A percentile compares a stretch with the other conserved stretches of the same genome.
phyloP scores from a whole-genome alignment of 2,888 invertebrate species.

The Pandemis corylana region DNA sequence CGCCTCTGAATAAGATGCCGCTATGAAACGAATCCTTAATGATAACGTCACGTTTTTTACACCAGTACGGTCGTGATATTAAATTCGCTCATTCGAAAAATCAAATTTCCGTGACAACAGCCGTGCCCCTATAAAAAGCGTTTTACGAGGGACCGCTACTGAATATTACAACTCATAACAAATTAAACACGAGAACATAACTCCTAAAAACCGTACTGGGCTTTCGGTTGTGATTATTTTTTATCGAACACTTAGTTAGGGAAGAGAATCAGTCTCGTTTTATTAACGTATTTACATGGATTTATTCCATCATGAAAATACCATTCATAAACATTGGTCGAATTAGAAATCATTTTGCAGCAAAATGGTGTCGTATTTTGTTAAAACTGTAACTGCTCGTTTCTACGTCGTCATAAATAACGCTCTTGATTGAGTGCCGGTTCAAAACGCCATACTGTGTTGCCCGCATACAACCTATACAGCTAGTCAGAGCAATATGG shows the following conservation, averaged over 20 bases:
- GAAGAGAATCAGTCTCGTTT: neutral
- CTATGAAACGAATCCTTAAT: conserved; percentile 29
- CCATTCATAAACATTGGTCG: neutral
- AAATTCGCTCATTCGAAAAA: conserved; percentile 68
- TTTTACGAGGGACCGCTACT: conserved; percentile 54
- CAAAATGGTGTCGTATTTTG: neutral
- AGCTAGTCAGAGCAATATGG: no score
- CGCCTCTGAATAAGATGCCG: neutral
- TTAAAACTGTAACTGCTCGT: neutral
- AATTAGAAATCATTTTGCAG: neutral
- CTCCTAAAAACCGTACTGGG: conserved; percentile 42
- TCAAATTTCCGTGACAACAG: conserved; percentile 69
- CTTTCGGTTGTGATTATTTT: conserved; percentile 22
- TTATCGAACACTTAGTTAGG: neutral
- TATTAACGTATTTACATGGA: neutral
- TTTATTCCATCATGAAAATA: neutral
- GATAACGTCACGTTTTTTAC: conserved; percentile 34
- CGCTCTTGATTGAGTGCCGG: neutral
- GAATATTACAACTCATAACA: conserved; percentile 47
- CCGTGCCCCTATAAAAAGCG: conserved; percentile 57
- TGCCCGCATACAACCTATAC: no score
- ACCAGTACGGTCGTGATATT: conserved; percentile 50
- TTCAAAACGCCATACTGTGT: no score
- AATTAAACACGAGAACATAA: conserved; percentile 53
- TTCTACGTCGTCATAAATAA: neutral